Evolutionary conservation across 1,140 invertebrate species (phyloP), one percentile per base, ranked within the genome.

Genomic region (Globodera ellingtonae): DNA sequence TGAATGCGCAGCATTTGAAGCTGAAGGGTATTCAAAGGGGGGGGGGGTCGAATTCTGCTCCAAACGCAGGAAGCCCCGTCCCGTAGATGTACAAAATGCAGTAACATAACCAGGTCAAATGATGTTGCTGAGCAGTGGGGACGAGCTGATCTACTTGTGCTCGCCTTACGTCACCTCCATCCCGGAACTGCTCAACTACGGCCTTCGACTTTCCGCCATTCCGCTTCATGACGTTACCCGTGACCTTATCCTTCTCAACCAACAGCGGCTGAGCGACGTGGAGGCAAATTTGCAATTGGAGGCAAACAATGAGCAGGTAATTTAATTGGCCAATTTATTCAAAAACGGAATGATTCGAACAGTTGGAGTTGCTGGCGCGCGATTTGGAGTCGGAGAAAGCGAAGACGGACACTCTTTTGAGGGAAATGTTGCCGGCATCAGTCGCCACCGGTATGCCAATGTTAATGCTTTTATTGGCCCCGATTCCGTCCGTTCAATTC

Each of bases 191-290:
- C 70, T 89, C 10, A 83, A 87, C 72, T 88, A 84, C 76, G 95
- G 95, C 6, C 91, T 98, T 3, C 96, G 94, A 87, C 93, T 98
- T 79, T 96, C 94, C 80, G 96, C 98, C 90, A 95, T 98, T 82
- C 96, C 96, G 5, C 91, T 98, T 9, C 96, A 98, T 89, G 97
- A 98, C 90, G 95, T 96, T 0, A 98, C 96, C 2, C 91, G 96
- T 83, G 97, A 98, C 91, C 91, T 98, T 82, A 95, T 98, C 13
- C 91, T 98, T 52, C 94, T 98, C 91, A 97, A 95, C 8, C 96
- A 98, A 90, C 95, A 98, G 90, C 97, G 97, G 89, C 95, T 97
- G 90, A 96, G 95, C 0, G 96, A 98, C 90, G 98, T 98, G 90
- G 96, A 98, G 90, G 91, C 98, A 79, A 98, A 96, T 71, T 73